phyloP scores from a whole-genome alignment of 2,888 invertebrate genomes.

The Philereme transversata region DNA sequence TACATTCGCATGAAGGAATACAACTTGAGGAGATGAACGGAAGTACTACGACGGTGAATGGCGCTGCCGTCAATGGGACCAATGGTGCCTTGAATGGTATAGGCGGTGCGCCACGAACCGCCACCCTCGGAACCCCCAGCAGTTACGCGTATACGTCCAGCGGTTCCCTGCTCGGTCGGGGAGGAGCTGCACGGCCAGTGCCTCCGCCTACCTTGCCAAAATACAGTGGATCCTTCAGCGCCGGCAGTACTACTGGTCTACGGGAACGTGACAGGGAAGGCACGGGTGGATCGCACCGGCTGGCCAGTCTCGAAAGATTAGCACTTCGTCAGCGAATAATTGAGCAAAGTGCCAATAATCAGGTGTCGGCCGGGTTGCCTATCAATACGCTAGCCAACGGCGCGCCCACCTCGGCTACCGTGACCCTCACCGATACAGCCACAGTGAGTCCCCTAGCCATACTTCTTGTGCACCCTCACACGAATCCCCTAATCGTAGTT shows the following conservation, averaged over 20 bases:
- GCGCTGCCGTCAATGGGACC: conserved; percentile 77
- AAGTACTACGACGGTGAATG: conserved; percentile 81
- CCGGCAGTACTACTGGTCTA: conserved; percentile 86
- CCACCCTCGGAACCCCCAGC: conserved; percentile 81
- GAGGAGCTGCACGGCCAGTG: conserved; percentile 87
- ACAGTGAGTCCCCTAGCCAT: conserved; percentile 82
- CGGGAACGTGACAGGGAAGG: conserved; percentile 87
- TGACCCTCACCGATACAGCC: conserved; percentile 80
- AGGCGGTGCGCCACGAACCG: conserved; percentile 76
- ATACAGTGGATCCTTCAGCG: conserved; percentile 91
- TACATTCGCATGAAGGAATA: conserved; percentile 75
- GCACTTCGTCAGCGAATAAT: conserved; percentile 92
- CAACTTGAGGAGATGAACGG: conserved; percentile 78
- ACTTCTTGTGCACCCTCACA: conserved; percentile 74
- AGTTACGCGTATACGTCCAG: conserved; percentile 86
- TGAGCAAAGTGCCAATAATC: conserved; percentile 85
- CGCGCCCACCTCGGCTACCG: conserved; percentile 75
- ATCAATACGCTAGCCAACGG: conserved; percentile 64
- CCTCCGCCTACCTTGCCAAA: conserved; percentile 92
- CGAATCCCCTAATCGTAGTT: conserved; percentile 73
- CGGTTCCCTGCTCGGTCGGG: conserved; percentile 84
- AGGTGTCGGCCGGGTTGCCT: conserved; percentile 59
- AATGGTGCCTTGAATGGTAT: conserved; percentile 74
- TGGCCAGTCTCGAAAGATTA: conserved; percentile 92
- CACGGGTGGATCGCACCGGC: conserved; percentile 89